Conservation (phyloP, 2,797 vertebrate species). For the Rhinichthys osculus region DNA sequence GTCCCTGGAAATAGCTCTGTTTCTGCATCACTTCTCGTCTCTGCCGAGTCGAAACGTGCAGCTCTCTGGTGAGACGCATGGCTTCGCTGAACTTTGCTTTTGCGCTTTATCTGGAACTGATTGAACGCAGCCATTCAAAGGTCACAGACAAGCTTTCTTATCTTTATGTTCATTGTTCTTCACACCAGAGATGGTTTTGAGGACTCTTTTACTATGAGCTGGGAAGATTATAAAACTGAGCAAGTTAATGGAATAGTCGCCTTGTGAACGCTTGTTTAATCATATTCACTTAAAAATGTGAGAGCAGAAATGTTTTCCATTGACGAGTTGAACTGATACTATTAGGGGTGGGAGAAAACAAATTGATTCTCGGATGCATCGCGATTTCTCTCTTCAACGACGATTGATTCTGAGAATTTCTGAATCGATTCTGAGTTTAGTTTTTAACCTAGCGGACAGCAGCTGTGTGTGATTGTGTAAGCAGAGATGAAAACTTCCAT, state of each 20-base stretch:
- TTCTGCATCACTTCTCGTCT: conserved; percentile 23
- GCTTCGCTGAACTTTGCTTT: conserved; percentile 5
- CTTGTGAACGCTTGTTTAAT: not conserved
- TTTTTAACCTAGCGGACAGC: too few relatives aligned
- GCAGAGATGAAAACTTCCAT: too few relatives aligned
- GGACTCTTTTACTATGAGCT: not conserved
- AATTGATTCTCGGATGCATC: too few relatives aligned
- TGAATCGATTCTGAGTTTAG: too few relatives aligned
- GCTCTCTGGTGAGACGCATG: not conserved
- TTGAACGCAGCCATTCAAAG: conserved; percentile 12
- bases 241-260: not conserved
- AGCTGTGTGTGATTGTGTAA: too few relatives aligned
- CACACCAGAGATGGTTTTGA: conserved; percentile 7
- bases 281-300: not conserved
- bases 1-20: conserved; percentile 58
- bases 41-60: conserved; percentile 4
- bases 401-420: too few relatives aligned
- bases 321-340: not conserved
- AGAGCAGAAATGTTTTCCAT: not conserved
- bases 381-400: too few relatives aligned
- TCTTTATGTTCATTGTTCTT: conserved; percentile 12
- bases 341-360: not conserved
- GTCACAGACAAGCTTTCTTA: conserved; percentile 17
- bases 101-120: conserved; percentile 1
- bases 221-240: not conserved